Percentiles rank a stretch among this genome's conserved stretches.
phyloP scores from a whole-genome alignment of 2,888 invertebrate species.

The Hypselothyrea guttata region DNA sequence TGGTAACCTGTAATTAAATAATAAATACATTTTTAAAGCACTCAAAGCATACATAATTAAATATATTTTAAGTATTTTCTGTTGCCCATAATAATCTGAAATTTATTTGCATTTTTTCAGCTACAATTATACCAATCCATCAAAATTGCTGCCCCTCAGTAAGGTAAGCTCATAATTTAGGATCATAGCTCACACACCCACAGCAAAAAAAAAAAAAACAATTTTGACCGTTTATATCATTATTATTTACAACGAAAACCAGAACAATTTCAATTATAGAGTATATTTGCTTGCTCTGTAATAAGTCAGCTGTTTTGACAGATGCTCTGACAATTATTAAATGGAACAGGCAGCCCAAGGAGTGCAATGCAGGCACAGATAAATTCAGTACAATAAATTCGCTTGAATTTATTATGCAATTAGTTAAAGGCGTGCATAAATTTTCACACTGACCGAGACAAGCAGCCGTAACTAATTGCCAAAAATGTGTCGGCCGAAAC shows the following conservation, averaged over 20 bases:
- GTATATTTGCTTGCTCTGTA: not conserved
- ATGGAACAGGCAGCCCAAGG: slow-evolving; percentile 13
- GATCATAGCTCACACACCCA: slow-evolving; percentile 39
- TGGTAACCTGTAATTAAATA: slow-evolving; percentile 89
- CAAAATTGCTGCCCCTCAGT: slow-evolving; percentile 31
- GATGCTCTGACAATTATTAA: slow-evolving; percentile 56
- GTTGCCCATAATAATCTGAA: slow-evolving; percentile 28
- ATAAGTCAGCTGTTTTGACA: slow-evolving; percentile 54
- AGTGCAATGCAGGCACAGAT: slow-evolving; percentile 25
- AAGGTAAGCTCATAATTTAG: slow-evolving; percentile 50
- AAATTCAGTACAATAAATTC: slow-evolving; percentile 57
- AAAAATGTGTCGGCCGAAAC: slow-evolving; percentile 39
- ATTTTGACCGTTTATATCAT: slow-evolving; percentile 38
- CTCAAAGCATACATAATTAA: too few species aligned
- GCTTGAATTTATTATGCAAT: slow-evolving; percentile 69
- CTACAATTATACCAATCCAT: not conserved
- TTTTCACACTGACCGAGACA: slow-evolving; percentile 47
- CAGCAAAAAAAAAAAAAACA: slow-evolving; percentile 28
- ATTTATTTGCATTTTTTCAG: slow-evolving; percentile 34
- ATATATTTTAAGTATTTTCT: too few species aligned
- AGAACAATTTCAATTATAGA: slow-evolving; percentile 13
- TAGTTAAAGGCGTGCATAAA: slow-evolving; percentile 58
- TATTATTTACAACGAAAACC: too few species aligned
- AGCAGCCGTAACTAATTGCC: slow-evolving; percentile 36
- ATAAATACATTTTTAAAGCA: slow-evolving; percentile 19